Evolutionary conservation across 2,797 vertebrate species (phyloP), one percentile per base, ranked within the genome.

Genomic region (Acipenser transmontanus): DNA sequence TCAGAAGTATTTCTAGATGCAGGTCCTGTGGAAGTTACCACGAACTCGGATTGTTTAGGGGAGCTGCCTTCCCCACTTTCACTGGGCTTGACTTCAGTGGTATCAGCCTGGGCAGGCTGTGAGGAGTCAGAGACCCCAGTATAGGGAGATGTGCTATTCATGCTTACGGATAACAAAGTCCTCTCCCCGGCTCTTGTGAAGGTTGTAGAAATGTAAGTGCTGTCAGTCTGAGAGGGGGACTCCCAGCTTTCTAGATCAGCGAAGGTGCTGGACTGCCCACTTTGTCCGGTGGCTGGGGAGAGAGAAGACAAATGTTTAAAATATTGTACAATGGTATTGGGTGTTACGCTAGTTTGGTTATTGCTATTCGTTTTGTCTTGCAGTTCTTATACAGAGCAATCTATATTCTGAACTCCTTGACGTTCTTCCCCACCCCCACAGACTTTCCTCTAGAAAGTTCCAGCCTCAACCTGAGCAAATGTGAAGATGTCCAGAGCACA

Each of bases 111-210:
- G n/a, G 11, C 1, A 50, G 54, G 48, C 47, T 60, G 6, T 7
- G 64, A 14, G 47, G 9, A 59, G 34, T 34, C 4, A 34, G 34
- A 0, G 34, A 84, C 76, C 13, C 87, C 71, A 5, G 81, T 80
- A 59, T 85, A 87, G 5, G 88, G 79, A 7, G 84, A 85, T 63
- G 87, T 49, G 6, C 47, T 47, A 10, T 51, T 48, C 7, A 66
- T 92, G 1, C 81, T 91, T 69, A 97, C 85, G 7, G 95, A 97
- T 49, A 95, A 80, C 10, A 97, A 85, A 0, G 89, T 89, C 77
- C 91, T 91, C 77, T 95, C 94, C 71, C 91, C 88, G 8, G 88
- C 92, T 72, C 91, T 91, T 64, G 82, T 90, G 66, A 91, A 82
- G 0, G 89, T 84, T 64, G 91, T 91, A 49, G 91, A 92, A 50